A percentile compares a stretch with the other conserved stretches of the same genome.
These are phyloP conservation scores for Ormyrus rosae DNA, from an alignment of 2,888 invertebrate species.

Conservation along the genomic window DNA sequence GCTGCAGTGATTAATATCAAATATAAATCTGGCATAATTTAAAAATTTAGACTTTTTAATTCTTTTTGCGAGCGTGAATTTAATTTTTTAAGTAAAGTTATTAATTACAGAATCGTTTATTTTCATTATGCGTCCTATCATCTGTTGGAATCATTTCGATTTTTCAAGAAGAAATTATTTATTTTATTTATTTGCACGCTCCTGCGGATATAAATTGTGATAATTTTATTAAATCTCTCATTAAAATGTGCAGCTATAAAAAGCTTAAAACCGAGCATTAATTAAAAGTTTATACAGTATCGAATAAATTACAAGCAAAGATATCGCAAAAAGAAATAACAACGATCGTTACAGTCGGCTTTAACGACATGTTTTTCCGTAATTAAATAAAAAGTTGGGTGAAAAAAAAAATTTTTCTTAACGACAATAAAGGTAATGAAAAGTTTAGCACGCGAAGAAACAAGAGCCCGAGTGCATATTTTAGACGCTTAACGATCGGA, in stretches of 20 bases:
- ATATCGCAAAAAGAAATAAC: slow-evolving; percentile 23
- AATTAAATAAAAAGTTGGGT: slow-evolving; percentile 5
- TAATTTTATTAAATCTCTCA: slow-evolving; percentile 13
- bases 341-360: slow-evolving; percentile 3
- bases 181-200: not conserved
- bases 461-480: not conserved
- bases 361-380: slow-evolving; percentile 19
- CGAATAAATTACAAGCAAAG: slow-evolving; percentile 32
- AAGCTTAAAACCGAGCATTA: slow-evolving; percentile 8
- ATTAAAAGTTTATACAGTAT: slow-evolving; percentile 34
- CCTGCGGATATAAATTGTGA: not conserved
- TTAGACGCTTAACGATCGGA: not conserved
- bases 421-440: slow-evolving; percentile 7
- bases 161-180: not conserved
- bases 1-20: too few relatives aligned
- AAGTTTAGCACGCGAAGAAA: not conserved
- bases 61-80: too few relatives aligned
- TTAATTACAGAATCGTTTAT: too few relatives aligned
- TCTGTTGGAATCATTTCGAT: too few relatives aligned
- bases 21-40: too few relatives aligned
- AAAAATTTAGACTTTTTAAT: too few relatives aligned
- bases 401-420: not conserved
- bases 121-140: too few relatives aligned
- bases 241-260: not conserved
- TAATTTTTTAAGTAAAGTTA: too few relatives aligned